phyloP scores from a whole-genome alignment of 2,113 vertebrate species.

The Lepus timidus region DNA sequence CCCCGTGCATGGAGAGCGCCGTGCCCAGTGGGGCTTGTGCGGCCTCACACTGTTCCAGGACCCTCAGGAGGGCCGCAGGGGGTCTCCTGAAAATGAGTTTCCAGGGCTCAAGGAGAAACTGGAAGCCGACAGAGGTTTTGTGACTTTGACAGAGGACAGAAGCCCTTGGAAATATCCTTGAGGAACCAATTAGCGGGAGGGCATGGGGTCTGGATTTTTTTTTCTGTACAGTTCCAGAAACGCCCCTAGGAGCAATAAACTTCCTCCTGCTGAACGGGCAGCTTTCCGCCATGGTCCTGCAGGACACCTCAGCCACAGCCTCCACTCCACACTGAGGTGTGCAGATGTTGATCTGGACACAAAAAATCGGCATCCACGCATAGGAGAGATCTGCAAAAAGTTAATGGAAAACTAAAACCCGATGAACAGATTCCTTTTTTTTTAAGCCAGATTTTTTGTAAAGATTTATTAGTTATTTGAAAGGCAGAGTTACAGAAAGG shows the following conservation, averaged over 20 bases:
- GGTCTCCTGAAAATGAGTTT: not conserved
- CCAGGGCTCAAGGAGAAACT: not conserved
- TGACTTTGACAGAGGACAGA: not conserved
- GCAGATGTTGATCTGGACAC: too few relatives aligned
- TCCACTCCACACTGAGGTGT: not conserved
- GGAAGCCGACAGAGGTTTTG: not conserved
- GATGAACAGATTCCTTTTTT: too few relatives aligned
- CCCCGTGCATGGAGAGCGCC: not conserved
- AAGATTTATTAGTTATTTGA: too few relatives aligned
- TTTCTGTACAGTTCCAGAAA: not conserved
- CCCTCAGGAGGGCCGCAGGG: not conserved
- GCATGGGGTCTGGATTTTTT: not conserved
- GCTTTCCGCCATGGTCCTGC: not conserved
- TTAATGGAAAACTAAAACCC: too few relatives aligned
- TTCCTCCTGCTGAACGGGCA: not conserved
- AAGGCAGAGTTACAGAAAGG: too few relatives aligned
- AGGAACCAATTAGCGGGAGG: not conserved
- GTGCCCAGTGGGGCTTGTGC: too few relatives aligned
- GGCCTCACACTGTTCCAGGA: accelerated
- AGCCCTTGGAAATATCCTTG: not conserved
- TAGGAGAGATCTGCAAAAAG: too few relatives aligned
- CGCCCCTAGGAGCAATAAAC: not conserved
- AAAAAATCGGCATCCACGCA: too few relatives aligned
- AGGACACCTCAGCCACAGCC: not conserved
- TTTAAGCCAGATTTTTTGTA: too few relatives aligned